Percentiles rank a stretch among this genome's conserved stretches.
phyloP scores from a whole-genome alignment of 2,888 invertebrate genomes.

The Rotaria sp. region DNA sequence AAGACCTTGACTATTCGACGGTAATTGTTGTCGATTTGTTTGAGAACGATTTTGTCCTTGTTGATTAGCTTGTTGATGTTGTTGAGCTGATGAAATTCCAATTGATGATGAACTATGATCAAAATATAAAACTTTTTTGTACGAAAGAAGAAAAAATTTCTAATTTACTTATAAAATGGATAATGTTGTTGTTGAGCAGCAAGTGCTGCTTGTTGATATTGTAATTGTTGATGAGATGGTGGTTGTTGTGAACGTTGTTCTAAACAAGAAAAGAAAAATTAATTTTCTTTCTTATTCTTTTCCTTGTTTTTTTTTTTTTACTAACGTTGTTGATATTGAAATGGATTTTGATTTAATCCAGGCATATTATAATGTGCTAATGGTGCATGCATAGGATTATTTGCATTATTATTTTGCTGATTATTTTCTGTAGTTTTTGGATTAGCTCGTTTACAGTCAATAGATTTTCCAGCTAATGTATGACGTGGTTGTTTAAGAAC shows the following conservation, averaged over 20 bases:
- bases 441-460: conserved; percentile 23
- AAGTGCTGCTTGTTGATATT: conserved; percentile 26
- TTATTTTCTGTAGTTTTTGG: conserved; percentile 27
- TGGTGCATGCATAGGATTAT: conserved; percentile 1
- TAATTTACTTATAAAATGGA: background rate
- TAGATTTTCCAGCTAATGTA: background rate
- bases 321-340: conserved; percentile 10
- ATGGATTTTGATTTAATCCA: conserved; percentile 1
- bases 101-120: background rate
- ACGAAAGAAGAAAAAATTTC: background rate
- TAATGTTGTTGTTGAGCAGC: conserved; percentile 5
- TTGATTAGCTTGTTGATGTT: background rate
- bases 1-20: background rate
- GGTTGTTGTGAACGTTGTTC: conserved; percentile 23
- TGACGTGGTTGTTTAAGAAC: conserved; percentile 2
- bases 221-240: conserved; percentile 18
- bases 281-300: background rate
- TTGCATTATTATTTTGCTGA: background rate
- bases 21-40: conserved; percentile 20
- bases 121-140: background rate
- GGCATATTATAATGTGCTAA: background rate
- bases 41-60: conserved; percentile 11
- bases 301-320: too few relatives aligned
- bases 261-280: background rate
- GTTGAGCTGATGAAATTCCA: background rate